Conservation (phyloP, 2,888 invertebrate genomes). For the Dasypolia templi region DNA sequence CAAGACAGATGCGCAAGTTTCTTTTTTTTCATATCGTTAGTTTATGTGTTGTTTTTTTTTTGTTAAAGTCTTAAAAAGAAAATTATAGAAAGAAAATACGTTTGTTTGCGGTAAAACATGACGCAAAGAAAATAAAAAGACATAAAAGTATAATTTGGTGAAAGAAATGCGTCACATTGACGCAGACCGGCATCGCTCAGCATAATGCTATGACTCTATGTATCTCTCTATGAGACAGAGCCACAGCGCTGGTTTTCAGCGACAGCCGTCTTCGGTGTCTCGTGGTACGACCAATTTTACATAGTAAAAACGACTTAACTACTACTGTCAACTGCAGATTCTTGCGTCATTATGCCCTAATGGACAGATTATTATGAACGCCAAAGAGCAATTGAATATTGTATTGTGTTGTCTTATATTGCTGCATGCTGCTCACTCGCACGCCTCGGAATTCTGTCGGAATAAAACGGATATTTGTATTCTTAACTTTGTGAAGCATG, state of each 20-base stretch:
- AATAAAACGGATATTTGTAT: not conserved
- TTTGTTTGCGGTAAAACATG: not conserved
- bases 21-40: not conserved
- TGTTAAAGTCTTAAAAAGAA: too few relatives aligned
- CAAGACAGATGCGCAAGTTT: conserved; percentile 14
- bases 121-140: not conserved
- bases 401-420: not conserved
- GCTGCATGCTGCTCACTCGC: not conserved
- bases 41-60: too few relatives aligned
- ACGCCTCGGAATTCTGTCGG: not conserved
- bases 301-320: not conserved
- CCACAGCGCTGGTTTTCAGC: not conserved
- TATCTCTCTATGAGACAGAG: not conserved
- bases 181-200: not conserved
- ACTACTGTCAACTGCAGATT: not conserved
- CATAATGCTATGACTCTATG: not conserved
- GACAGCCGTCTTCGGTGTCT: not conserved
- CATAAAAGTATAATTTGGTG: too few relatives aligned
- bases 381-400: not conserved
- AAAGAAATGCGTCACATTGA: not conserved
- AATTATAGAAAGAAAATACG: not conserved
- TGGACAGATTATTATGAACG: too few relatives aligned
- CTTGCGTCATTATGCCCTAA: not conserved
- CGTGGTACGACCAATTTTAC: not conserved
- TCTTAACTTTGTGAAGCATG: conserved; percentile 6